Evolutionary conservation across 2,113 vertebrate species (phyloP).

Genomic region (Nycticorax nycticorax): DNA sequence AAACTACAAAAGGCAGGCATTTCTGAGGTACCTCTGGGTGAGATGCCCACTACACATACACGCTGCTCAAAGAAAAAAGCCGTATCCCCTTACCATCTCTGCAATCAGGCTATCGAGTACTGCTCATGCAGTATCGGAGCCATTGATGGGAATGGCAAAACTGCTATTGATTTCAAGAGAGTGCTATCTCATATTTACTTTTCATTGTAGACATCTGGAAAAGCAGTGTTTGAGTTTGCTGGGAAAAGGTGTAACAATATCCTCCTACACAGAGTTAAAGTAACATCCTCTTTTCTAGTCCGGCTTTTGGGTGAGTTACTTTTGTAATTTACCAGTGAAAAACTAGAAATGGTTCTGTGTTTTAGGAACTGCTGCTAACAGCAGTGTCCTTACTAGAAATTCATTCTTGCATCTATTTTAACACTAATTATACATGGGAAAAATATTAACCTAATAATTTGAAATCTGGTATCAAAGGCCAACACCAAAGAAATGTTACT

Average conservation of each 20-base stretch:
- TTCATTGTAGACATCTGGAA: neutral
- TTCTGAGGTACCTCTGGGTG: neutral
- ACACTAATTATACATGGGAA: neutral
- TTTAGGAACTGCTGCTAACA: neutral
- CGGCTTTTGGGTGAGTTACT: neutral
- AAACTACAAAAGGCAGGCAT: neutral
- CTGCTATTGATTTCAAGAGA: neutral
- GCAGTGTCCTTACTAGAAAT: neutral
- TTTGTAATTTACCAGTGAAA: neutral
- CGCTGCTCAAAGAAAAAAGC: neutral
- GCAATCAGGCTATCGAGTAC: neutral
- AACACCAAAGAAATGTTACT: neutral
- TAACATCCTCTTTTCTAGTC: neutral
- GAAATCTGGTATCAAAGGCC: neutral
- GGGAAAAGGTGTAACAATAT: neutral
- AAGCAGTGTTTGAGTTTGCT: neutral
- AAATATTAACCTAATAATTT: neutral
- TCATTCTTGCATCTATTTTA: neutral
- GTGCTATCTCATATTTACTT: neutral
- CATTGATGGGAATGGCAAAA: neutral
- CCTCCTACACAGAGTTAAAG: neutral
- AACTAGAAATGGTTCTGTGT: fast-evolving
- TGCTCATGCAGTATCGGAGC: neutral
- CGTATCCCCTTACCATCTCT: neutral
- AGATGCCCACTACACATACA: neutral